phyloP scores from a whole-genome alignment of 2,888 invertebrate species.

The Chrysolina americana region DNA sequence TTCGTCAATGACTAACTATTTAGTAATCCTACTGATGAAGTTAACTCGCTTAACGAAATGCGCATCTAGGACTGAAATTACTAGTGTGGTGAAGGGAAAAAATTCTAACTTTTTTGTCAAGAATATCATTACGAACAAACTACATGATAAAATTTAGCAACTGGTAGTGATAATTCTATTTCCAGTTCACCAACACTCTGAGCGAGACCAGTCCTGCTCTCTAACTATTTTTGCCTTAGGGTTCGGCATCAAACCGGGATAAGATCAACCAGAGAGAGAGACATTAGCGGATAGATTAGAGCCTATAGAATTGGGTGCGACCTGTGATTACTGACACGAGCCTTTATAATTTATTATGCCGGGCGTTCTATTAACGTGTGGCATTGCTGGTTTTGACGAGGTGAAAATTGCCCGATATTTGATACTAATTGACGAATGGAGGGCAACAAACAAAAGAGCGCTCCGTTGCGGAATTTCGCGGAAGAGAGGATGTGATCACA shows the following conservation, averaged over 20 bases:
- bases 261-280: slow-evolving; percentile 59
- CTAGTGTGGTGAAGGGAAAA: too few relatives aligned
- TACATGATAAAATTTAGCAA: too few relatives aligned
- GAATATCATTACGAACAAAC: too few relatives aligned
- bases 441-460: slow-evolving; percentile 39
- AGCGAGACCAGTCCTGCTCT: not conserved
- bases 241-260: slow-evolving; percentile 47
- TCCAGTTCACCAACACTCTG: too few relatives aligned
- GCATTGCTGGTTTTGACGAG: slow-evolving; percentile 55
- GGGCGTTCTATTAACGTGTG: slow-evolving; percentile 49
- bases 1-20: too few relatives aligned
- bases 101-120: too few relatives aligned
- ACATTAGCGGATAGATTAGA: slow-evolving; percentile 62
- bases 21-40: too few relatives aligned
- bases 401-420: slow-evolving; percentile 58
- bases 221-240: slow-evolving; percentile 21
- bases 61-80: too few relatives aligned
- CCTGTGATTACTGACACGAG: slow-evolving; percentile 60
- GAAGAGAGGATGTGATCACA: slow-evolving; percentile 25
- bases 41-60: too few relatives aligned
- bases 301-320: slow-evolving; percentile 58
- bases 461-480: slow-evolving; percentile 32
- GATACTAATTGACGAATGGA: slow-evolving; percentile 55
- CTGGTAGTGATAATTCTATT: too few relatives aligned
- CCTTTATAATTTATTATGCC: slow-evolving; percentile 59